A percentile compares a stretch with the other conserved stretches of the same genome.
phyloP scores from a whole-genome alignment of 1,140 invertebrate genomes.

The Panagrolaimus sp. region DNA sequence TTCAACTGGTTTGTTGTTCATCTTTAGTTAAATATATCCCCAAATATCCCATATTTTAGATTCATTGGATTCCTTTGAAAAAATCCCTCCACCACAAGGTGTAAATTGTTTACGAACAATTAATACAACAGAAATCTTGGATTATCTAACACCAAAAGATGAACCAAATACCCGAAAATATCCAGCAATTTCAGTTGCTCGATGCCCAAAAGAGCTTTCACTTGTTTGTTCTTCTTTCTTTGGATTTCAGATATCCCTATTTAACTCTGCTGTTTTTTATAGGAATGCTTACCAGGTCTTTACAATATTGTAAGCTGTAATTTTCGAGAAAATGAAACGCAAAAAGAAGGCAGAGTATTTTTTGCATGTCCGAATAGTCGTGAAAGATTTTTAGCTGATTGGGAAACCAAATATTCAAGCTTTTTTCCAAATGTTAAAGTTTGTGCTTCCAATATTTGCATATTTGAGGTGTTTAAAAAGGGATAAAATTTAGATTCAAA shows the following conservation, averaged over 20 bases:
- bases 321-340: not conserved
- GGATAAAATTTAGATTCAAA: no score
- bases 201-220: slow-evolving; percentile 5
- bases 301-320: not conserved
- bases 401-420: not conserved
- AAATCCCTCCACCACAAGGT: not conserved
- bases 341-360: not conserved
- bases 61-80: slow-evolving; percentile 6
- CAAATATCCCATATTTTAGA: no score
- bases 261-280: no score
- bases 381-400: not conserved
- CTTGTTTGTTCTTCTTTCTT: not conserved
- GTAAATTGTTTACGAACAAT: slow-evolving; percentile 8
- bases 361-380: not conserved
- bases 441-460: not conserved
- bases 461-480: no score
- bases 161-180: slow-evolving; percentile 6
- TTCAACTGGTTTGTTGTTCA: no score
- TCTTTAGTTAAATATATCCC: no score
- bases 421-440: not conserved
- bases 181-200: not conserved
- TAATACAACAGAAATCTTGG: slow-evolving; percentile 1
- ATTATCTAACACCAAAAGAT: not conserved
- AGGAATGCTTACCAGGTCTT: not conserved
- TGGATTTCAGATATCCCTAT: no score